phyloP scores from a whole-genome alignment of 2,797 vertebrate species.

The Crocodylus rhombifer region DNA sequence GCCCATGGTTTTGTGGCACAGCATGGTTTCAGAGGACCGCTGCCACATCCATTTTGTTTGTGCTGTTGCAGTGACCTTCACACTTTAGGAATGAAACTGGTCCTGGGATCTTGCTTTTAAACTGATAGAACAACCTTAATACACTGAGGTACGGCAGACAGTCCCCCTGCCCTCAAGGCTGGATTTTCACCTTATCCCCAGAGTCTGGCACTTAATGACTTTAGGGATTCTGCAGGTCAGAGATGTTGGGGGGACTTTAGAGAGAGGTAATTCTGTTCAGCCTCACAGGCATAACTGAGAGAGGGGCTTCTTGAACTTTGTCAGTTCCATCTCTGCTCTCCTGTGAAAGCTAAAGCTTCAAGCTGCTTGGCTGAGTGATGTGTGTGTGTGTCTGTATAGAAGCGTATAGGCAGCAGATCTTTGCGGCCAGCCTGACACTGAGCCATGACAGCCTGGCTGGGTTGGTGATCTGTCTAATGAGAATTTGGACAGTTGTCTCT shows the following conservation, averaged over 20 bases:
- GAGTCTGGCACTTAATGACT: not conserved
- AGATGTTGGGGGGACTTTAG: conserved; percentile 18
- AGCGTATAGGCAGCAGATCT: not conserved
- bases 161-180: not conserved
- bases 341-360: not conserved
- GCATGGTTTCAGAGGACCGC: conserved; percentile 39
- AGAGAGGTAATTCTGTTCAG: conserved; percentile 31
- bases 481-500: not conserved
- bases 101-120: conserved; percentile 58
- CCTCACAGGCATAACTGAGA: conserved; percentile 21
- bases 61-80: conserved; percentile 72
- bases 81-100: conserved; percentile 57
- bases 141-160: not conserved
- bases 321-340: not conserved
- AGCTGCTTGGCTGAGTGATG: not conserved
- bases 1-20: conserved; percentile 38
- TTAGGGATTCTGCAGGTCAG: not conserved
- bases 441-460: not conserved
- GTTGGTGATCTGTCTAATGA: not conserved
- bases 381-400: not conserved
- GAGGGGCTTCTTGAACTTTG: not conserved
- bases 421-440: not conserved
- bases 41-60: conserved; percentile 71
- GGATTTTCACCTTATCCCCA: not conserved
- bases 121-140: not conserved